A percentile compares a stretch with the other conserved stretches of the same genome.
Evolutionary conservation across 2,797 vertebrate genomes (phyloP).

Genomic region (Smutsia temminckii): DNA sequence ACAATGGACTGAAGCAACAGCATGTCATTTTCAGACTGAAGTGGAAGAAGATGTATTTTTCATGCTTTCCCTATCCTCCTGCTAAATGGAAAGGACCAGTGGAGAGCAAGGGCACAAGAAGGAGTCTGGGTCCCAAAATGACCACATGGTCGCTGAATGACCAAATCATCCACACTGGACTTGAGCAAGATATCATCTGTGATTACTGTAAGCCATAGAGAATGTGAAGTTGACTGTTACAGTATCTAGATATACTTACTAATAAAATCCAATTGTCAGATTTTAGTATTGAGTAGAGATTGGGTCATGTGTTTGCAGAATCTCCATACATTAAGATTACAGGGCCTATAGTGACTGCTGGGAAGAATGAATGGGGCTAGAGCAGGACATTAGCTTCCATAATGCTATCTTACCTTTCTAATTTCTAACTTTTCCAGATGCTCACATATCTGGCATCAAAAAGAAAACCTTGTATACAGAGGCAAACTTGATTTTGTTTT

Average conservation of each 20-base stretch:
- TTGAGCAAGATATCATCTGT: not conserved
- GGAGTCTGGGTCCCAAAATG: not conserved
- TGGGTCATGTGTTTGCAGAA: not conserved
- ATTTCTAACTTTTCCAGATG: constrained; percentile 1
- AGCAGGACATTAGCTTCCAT: not conserved
- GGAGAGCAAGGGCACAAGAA: not conserved
- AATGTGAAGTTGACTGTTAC: not conserved
- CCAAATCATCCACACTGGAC: not conserved
- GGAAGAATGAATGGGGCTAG: not conserved
- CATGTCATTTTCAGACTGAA: not conserved
- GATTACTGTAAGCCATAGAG: not conserved
- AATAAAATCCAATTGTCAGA: not conserved
- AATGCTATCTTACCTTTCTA: not conserved
- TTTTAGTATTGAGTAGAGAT: not conserved
- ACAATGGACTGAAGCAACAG: not conserved
- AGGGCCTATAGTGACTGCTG: not conserved
- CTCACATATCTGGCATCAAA: not conserved
- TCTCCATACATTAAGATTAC: not conserved
- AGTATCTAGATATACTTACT: not conserved
- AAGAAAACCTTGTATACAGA: not conserved
- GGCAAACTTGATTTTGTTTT: constrained; percentile 9
- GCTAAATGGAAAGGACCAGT: not conserved
- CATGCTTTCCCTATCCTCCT: not conserved
- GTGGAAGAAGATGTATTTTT: not conserved
- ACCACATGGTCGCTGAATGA: not conserved